Base-by-base conservation (phyloP, 2,888 invertebrate genomes). In the Anorthoa munda region DNA sequence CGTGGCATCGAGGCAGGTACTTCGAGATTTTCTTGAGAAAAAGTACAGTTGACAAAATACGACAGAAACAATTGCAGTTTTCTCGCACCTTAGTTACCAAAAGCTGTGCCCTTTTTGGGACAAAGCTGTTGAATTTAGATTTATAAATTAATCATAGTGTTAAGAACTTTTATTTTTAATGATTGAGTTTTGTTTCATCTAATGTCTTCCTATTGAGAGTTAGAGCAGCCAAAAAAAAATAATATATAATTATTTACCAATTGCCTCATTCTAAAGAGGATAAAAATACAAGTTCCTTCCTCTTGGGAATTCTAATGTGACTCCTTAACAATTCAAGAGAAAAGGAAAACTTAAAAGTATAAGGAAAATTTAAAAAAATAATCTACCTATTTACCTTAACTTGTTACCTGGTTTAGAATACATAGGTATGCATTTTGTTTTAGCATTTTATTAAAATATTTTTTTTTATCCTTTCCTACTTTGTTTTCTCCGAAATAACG, bases 41-140 rank as follows among this genome's bases (percentile, higher is more conserved):
- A 55, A 48, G n/a, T 21, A 11, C 21, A 53, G 48, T 26, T 61
- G 31, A 39, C 1, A 4, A 59, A 46, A 53, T 46, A 48, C 17
- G 4, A 21, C 17, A 53, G 17, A 31, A 66, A n/a, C 4, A 4
- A 46, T 15, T 72, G 18, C 26, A 46, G 18, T 46, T 60, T 72
- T 59, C 17, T 45, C 18, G 18, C 17, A 18, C 2, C 7, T 45
- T 21, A 53, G 12, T 31, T 53, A 67, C 21, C 48, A n/a, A 59
- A 75, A 48, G 18, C n/a, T 67, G 4, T 50, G 18, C 53, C 53
- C 53, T 21, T 77, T 51, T 77, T 75, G 77, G 69, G 69, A 26
- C 13, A 4, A 68, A 50, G 21, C 39, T 2, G 53, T 48, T 60
- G 48, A 48, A 53, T 75, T 48, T 53, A 39, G 13, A 59, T 39